These are phyloP conservation scores for Colinus virginianus DNA, from an alignment of 2,113 vertebrate species.

Conservation along the genomic window DNA sequence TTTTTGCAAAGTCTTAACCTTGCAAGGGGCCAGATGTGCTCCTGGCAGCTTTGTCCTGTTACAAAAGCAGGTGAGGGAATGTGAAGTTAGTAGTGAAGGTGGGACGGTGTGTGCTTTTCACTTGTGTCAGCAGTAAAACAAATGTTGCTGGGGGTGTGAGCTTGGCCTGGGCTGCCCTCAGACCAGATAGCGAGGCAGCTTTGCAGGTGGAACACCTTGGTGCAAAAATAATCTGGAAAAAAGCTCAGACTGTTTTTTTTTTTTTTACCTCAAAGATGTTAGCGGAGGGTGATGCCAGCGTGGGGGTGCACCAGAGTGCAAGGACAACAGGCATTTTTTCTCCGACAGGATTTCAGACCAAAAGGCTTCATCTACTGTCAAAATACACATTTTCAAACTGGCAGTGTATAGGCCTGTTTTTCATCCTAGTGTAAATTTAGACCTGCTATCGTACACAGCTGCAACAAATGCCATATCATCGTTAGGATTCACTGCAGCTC, in stretches of 20 bases:
- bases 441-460: not conserved
- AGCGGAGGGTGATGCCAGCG: not conserved
- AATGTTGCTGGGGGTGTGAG: fast-evolving
- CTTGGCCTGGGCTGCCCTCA: not conserved
- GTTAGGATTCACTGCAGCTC: not conserved
- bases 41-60: not conserved
- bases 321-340: not conserved
- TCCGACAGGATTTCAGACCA: not conserved
- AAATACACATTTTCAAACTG: not conserved
- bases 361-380: not conserved
- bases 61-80: not conserved
- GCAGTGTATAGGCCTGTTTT: not conserved
- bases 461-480: not conserved
- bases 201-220: not conserved
- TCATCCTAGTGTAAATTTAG: not conserved
- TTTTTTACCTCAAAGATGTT: not conserved
- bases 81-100: not conserved
- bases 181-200: not conserved
- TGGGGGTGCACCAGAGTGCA: not conserved
- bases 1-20: not conserved
- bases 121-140: not conserved
- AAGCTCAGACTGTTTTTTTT: not conserved
- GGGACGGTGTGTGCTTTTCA: not conserved
- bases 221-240: not conserved
- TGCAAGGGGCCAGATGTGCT: not conserved